Conservation (phyloP, 2,888 invertebrate species). For the Troides oblongomaculatus region DNA sequence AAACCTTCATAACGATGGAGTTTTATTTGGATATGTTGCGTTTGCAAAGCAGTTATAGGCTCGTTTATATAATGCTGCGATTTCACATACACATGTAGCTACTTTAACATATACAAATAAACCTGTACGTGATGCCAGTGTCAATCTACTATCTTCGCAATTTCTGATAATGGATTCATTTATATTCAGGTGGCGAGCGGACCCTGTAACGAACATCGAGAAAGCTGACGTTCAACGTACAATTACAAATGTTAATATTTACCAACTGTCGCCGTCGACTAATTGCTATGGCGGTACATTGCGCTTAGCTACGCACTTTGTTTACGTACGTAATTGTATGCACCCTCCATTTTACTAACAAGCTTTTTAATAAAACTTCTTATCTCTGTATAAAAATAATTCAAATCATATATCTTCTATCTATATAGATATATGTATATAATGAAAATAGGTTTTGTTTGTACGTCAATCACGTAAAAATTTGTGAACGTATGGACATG, state of each 20-base stretch:
- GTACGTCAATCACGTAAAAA: too few relatives aligned
- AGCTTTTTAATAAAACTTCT: background rate
- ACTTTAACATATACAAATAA: slow-evolving; percentile 23
- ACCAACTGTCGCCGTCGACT: slow-evolving; percentile 73
- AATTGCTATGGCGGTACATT: slow-evolving; percentile 62
- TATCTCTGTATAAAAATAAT: too few relatives aligned
- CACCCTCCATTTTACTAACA: slow-evolving; percentile 18
- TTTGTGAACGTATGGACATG: too few relatives aligned
- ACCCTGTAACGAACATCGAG: slow-evolving; percentile 75
- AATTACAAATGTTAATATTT: slow-evolving; percentile 79
- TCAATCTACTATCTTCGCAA: slow-evolving; percentile 67
- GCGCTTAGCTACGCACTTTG: slow-evolving; percentile 42
- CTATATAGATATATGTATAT: too few relatives aligned
- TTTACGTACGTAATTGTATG: slow-evolving; percentile 17
- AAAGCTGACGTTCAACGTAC: slow-evolving; percentile 72
- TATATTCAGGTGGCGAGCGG: slow-evolving; percentile 75
- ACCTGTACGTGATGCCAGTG: slow-evolving; percentile 58
- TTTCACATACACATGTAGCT: slow-evolving; percentile 11
- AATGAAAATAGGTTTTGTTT: too few relatives aligned
- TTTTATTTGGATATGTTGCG: background rate
- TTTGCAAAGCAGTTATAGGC: background rate
- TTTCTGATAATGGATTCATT: slow-evolving; percentile 76
- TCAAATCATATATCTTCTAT: too few relatives aligned
- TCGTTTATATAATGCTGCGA: background rate
- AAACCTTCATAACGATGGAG: too few relatives aligned